Evolutionary conservation across 2,113 vertebrate genomes (phyloP).

Genomic region (Chamaetylas fuelleborni): DNA sequence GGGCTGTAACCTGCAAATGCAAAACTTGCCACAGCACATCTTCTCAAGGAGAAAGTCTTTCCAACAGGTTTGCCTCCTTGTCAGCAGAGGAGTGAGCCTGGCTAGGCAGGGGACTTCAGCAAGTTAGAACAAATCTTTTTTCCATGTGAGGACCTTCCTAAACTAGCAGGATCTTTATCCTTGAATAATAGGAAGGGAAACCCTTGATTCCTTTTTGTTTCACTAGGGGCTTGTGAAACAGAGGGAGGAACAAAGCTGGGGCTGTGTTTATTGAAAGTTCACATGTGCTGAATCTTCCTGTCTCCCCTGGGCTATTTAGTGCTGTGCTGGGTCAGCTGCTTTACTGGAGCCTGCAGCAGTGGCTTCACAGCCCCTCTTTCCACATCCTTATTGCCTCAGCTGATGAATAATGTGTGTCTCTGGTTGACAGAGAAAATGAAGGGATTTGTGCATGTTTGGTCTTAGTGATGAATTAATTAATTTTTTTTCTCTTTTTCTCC

Average conservation of each 20-base stretch:
- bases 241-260: neutral
- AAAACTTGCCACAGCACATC: neutral
- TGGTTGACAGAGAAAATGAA: conserved; percentile 69
- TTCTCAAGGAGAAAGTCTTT: conserved; percentile 3
- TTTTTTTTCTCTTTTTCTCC: conserved; percentile 34
- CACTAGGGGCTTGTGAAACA: neutral
- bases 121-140: neutral
- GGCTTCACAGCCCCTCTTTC: conserved; percentile 49
- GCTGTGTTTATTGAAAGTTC: neutral
- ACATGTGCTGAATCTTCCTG: neutral
- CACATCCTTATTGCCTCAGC: conserved; percentile 30
- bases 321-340: conserved; percentile 43
- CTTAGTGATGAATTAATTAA: conserved; percentile 69
- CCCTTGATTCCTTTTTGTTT: neutral
- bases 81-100: neutral
- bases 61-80: neutral
- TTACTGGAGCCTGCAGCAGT: neutral
- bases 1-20: conserved; percentile 2
- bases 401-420: conserved; percentile 66
- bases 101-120: neutral
- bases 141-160: neutral
- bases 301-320: neutral
- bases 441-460: conserved; percentile 69
- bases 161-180: neutral
- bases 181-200: neutral